Conservation (phyloP, 2,888 invertebrate species). For the Drosophila siamana region DNA sequence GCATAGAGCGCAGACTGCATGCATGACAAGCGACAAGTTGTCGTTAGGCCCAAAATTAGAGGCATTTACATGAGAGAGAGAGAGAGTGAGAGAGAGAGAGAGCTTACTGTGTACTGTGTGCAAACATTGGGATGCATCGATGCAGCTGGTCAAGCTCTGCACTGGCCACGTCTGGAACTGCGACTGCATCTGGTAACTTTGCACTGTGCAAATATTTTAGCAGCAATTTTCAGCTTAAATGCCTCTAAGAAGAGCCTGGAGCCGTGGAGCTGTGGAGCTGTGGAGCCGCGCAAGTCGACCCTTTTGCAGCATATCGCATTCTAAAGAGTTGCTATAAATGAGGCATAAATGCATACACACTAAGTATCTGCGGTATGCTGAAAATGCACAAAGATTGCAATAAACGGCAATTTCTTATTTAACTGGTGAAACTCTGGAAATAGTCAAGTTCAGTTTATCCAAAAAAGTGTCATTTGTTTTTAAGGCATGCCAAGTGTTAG, state of each 20-base stretch:
- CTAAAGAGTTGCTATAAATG: background rate
- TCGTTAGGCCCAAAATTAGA: constrained; percentile 77
- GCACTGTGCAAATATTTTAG: constrained; percentile 80
- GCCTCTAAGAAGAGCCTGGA: constrained; percentile 50
- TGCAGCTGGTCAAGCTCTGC: constrained; percentile 67
- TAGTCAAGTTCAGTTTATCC: background rate
- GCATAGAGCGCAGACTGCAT: constrained; percentile 38
- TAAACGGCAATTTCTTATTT: background rate
- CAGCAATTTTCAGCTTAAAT: constrained; percentile 82
- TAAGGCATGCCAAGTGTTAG: background rate
- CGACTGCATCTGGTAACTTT: constrained; percentile 43
- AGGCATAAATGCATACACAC: background rate
- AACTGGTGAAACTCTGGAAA: background rate
- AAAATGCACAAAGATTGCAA: background rate
- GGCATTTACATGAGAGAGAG: constrained; percentile 70
- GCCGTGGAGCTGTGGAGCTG: too few relatives aligned
- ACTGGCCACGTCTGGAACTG: constrained; percentile 27
- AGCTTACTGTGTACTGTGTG: constrained; percentile 44
- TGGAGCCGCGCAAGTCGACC: constrained; percentile 25
- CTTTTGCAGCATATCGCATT: constrained; percentile 9
- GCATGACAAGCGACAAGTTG: constrained; percentile 77
- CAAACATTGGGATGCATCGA: constrained; percentile 71
- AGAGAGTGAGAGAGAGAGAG: constrained; percentile 9
- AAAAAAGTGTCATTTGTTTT: background rate
- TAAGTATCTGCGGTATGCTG: background rate